Evolutionary conservation across 2,888 invertebrate species (phyloP), one percentile per base, ranked within the genome.

Genomic region (Lomographa bimaculata): DNA sequence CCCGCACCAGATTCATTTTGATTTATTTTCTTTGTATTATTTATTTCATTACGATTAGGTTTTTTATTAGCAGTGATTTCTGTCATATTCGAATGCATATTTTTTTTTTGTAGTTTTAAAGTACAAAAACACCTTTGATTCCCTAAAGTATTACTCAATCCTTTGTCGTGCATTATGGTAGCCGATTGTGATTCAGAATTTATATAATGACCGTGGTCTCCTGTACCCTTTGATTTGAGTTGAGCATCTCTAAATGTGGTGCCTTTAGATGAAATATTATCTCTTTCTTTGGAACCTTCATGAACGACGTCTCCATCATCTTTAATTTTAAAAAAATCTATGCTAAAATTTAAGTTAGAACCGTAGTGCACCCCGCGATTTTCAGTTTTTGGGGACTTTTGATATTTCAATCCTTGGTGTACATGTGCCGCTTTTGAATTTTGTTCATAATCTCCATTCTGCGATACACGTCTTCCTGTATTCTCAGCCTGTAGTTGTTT

Each of bases 41-140:
- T 6, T 2, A 1, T 34, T 43, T 33, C 10, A 29, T 18, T 10
- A 20, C 5, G 11, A 11, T 16, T 8, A n/a, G 7, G 17, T 33
- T 36, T 6, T 20, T 17, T 19, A 7, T 8, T 3, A 10, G n/a
- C 17, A 6, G 29, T 1, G 12, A 6, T 16, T 17, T 30, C 4
- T 7, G 19, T 26, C 6, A 11, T 11, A 23, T 23, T 28, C 26
- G 5, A 14, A 3, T n/a, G 14, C 17, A 16, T 18, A 19, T 10
- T 27, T 20, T 12, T 21, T 10, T 57, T 54, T 12, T 58, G 38
- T 7, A 66, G 48, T 36, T 58, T 50, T 32, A 64, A 45, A 7
- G 63, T 65, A 49, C 66, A 72, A 48, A 71, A 69, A 46, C 57
- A 60, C 27, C 56, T 40, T 38, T 57, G 53, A 17, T 8, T 1